Evolutionary conservation across 2,797 vertebrate species (phyloP).

Genomic region (Channa striata): DNA sequence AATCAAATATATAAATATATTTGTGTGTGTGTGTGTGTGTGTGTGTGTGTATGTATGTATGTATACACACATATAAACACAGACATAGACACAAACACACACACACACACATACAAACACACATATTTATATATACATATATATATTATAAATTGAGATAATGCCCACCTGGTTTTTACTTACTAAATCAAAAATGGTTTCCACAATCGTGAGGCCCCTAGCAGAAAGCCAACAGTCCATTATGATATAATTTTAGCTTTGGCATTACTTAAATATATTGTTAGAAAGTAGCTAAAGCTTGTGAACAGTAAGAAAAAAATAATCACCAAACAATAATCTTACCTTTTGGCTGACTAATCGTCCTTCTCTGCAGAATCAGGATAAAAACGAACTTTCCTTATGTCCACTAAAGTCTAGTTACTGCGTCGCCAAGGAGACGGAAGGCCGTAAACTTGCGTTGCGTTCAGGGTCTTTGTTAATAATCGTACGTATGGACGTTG

Average conservation of each 20-base stretch:
- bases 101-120: too few species aligned
- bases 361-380: not conserved
- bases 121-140: too few species aligned
- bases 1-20: too few species aligned
- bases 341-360: slow-evolving; percentile 17
- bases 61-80: too few species aligned
- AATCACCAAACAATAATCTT: not conserved
- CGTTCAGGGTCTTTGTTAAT: slow-evolving; percentile 52
- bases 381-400: slow-evolving; percentile 21
- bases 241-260: not conserved
- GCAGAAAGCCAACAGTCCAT: not conserved
- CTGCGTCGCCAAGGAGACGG: slow-evolving; percentile 52
- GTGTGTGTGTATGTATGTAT: too few species aligned
- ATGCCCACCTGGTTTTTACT: too few species aligned
- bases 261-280: not conserved
- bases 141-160: too few species aligned
- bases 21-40: too few species aligned
- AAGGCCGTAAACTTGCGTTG: slow-evolving; percentile 41
- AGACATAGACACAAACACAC: too few species aligned
- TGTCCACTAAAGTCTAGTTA: not conserved
- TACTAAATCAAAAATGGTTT: not conserved
- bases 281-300: not conserved
- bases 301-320: not conserved
- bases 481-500: slow-evolving; percentile 30
- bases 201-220: not conserved